Evolutionary conservation across 2,113 vertebrate genomes (phyloP).

Genomic region (Actinemys pallida): DNA sequence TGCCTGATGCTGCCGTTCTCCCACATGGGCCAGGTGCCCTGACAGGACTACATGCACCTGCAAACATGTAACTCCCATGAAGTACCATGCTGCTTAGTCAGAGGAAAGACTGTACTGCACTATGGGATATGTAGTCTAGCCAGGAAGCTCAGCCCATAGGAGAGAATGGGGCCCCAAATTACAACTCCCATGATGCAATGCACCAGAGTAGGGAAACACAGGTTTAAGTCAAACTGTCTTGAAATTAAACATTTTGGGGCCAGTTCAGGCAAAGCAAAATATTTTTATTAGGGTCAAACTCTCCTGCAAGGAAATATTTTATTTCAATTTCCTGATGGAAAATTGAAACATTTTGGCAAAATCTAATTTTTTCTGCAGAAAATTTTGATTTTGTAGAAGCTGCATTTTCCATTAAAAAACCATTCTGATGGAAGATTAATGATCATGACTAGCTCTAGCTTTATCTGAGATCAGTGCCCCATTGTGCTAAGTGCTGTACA

Average conservation of each 20-base stretch:
- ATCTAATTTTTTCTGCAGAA: neutral
- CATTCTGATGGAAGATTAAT: neutral
- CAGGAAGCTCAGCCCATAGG: neutral
- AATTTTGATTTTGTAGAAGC: neutral
- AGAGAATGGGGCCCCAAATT: neutral
- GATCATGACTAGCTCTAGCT: neutral
- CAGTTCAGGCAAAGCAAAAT: neutral
- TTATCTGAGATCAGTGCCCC: neutral
- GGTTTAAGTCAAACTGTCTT: fast-evolving
- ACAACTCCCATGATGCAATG: neutral
- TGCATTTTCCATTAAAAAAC: neutral
- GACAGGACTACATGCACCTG: fast-evolving
- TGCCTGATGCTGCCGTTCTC: neutral
- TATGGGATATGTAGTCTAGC: fast-evolving
- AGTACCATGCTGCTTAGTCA: fast-evolving
- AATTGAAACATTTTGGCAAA: neutral
- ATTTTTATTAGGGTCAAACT: neutral
- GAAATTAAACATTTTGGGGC: neutral
- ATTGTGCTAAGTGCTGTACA: neutral
- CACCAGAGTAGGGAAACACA: neutral
- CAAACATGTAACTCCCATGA: neutral
- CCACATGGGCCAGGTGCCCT: fast-evolving
- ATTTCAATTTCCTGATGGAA: neutral
- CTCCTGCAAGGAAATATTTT: neutral
- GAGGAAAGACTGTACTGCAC: neutral